Evolutionary conservation across 64 coral and sea anemone genomes (phyloP).

Genomic region (Cladopsammia gracilis): DNA sequence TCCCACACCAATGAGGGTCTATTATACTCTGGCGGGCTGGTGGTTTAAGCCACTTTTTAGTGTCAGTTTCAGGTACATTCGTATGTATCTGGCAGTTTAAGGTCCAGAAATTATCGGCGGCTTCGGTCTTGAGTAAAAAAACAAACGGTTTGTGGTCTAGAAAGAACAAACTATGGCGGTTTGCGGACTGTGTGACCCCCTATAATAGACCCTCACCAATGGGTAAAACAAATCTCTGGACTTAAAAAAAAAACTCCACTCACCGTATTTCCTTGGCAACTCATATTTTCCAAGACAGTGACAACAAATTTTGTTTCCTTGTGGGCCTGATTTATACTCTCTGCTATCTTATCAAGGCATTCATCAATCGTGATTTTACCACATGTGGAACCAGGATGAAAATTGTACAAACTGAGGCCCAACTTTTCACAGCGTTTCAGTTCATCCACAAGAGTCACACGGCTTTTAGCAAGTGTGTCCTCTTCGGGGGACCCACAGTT

Average conservation of each 20-base stretch:
- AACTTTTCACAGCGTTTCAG: slow-evolving; percentile 92
- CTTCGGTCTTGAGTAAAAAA: no score
- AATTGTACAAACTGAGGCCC: slow-evolving; percentile 92
- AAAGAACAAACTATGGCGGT: no score
- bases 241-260: slow-evolving; percentile 16
- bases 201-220: no score
- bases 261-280: slow-evolving; percentile 95
- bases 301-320: slow-evolving; percentile 84
- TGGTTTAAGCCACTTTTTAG: no score
- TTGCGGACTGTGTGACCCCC: no score
- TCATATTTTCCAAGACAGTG: slow-evolving; percentile 96
- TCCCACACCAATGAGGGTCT: no score
- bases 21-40: no score
- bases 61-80: no score
- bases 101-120: no score
- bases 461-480: slow-evolving; percentile 91
- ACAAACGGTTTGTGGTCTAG: no score
- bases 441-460: slow-evolving; percentile 86
- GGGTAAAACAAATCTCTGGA: neutral
- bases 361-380: slow-evolving; percentile 90
- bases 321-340: slow-evolving; percentile 93
- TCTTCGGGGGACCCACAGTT: slow-evolving; percentile 94
- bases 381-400: slow-evolving; percentile 96
- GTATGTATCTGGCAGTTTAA: no score
- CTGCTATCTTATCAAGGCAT: slow-evolving; percentile 83